Conservation (phyloP, 2,113 vertebrate species). For the Triplophysa siluroides region DNA sequence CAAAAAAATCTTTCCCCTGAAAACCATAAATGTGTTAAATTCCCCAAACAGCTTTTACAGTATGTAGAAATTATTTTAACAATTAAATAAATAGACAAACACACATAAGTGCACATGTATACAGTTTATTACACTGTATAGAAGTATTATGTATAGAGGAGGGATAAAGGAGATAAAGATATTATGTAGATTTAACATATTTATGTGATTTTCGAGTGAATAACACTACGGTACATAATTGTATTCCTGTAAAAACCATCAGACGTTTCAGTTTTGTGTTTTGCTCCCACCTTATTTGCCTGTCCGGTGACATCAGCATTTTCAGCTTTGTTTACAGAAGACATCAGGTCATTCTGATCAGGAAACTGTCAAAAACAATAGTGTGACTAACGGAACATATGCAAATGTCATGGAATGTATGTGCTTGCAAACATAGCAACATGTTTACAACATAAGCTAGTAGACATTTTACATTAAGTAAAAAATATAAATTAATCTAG, state of each 20-base stretch:
- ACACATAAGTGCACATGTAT: too few species aligned
- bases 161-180: too few species aligned
- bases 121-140: background rate
- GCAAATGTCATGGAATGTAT: background rate
- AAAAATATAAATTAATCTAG: too few species aligned
- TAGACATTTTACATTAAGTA: too few species aligned
- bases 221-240: background rate
- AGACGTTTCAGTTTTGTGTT: background rate
- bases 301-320: constrained; percentile 57
- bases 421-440: too few species aligned
- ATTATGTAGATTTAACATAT: too few species aligned
- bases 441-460: too few species aligned
- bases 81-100: too few species aligned
- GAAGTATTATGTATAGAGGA: too few species aligned
- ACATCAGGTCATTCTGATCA: constrained; percentile 50
- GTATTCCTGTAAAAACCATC: background rate
- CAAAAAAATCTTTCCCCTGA: constrained; percentile 70
- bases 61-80: background rate
- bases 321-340: constrained; percentile 56
- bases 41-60: background rate
- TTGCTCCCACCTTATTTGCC: constrained; percentile 59
- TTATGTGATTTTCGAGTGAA: too few species aligned
- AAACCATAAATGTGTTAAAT: background rate
- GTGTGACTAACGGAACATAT: background rate
- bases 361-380: constrained; percentile 54